phyloP scores from a whole-genome alignment of 2,797 vertebrate genomes.

The Coilia nasus region DNA sequence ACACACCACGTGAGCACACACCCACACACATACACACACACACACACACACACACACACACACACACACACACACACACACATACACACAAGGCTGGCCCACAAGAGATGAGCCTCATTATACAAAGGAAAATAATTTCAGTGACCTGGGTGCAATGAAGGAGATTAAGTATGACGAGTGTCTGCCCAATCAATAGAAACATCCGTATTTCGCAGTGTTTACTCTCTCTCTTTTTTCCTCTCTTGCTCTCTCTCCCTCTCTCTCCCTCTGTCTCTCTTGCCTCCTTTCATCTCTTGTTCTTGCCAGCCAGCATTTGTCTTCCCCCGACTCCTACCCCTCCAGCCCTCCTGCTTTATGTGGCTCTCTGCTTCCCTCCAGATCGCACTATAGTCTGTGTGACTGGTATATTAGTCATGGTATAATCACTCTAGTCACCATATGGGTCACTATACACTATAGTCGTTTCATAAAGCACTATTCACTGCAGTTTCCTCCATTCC shows the following conservation, averaged over 20 bases:
- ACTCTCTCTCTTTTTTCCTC: constrained; percentile 22
- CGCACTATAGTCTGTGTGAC: too few relatives aligned
- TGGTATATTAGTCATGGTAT: too few relatives aligned
- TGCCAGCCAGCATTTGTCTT: background rate
- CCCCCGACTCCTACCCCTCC: background rate
- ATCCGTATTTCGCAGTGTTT: background rate
- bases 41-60: constrained; percentile 7
- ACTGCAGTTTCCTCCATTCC: too few relatives aligned
- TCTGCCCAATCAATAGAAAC: constrained; percentile 14
- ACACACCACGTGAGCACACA: constrained; percentile 22
- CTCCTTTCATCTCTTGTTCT: background rate
- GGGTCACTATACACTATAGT: too few relatives aligned
- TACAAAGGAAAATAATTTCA: constrained; percentile 48
- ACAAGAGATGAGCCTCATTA: constrained; percentile 40
- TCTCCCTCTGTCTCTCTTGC: background rate
- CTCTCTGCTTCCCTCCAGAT: background rate
- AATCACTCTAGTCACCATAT: too few relatives aligned
- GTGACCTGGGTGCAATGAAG: constrained; percentile 44
- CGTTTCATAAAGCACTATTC: too few relatives aligned
- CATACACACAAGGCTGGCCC: background rate
- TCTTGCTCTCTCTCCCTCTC: constrained; percentile 36
- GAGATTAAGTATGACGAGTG: constrained; percentile 39
- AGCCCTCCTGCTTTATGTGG: background rate
- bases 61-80: constrained; percentile 6
- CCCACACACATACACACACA: constrained; percentile 16